Evolutionary conservation across 2,888 invertebrate genomes (phyloP), one percentile per base, ranked within the genome.

Genomic region (Imbricaverruca yamaguchii): DNA sequence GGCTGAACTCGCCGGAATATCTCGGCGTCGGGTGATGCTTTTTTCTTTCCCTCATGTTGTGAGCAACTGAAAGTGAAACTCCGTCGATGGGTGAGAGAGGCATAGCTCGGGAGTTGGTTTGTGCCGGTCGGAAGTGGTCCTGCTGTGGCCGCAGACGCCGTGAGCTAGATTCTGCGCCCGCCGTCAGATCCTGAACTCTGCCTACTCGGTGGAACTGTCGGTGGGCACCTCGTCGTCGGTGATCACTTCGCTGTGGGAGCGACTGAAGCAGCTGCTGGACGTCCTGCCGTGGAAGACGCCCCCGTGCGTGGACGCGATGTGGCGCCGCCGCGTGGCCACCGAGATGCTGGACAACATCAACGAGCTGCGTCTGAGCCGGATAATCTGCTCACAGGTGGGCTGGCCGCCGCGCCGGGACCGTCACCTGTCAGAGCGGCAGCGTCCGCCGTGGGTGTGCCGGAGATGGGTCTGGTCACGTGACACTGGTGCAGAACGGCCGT

Each of bases 181-280:
- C 25, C 84, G 84, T 11, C 86, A 89, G 88, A 90, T 90, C 82
- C 85, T 90, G 82, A 89, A 88, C 77, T 93, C 93, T 10, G 94
- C 94, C 0, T 92, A 94, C 83, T 92, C 92, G 85, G 92, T 95
- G 63, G 92, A 93, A 86, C 86, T 93, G 80, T 91, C 91, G 83
- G 89, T 91, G 56, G 89, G 91, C 39, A 89, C 90, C 8, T 91
- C 91, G 25, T 91, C 91, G 53, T 91, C 92, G 0, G 87, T 92
- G 61, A 88, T 92, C 77, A 89, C 91, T 84, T 89, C 90, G 0
- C 89, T 93, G 83, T 88, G 92, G 85, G 92, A 92, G 85, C 89
- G 91, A 83, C 88, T 93, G 86, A 90, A 92, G 84, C 91, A 91
- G 86, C 86, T 92, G 4, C 88, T 92, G 77, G 90, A 90, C 82